Evolutionary conservation across 2,888 invertebrate genomes (phyloP).

Genomic region (Habroteleia sp.): DNA sequence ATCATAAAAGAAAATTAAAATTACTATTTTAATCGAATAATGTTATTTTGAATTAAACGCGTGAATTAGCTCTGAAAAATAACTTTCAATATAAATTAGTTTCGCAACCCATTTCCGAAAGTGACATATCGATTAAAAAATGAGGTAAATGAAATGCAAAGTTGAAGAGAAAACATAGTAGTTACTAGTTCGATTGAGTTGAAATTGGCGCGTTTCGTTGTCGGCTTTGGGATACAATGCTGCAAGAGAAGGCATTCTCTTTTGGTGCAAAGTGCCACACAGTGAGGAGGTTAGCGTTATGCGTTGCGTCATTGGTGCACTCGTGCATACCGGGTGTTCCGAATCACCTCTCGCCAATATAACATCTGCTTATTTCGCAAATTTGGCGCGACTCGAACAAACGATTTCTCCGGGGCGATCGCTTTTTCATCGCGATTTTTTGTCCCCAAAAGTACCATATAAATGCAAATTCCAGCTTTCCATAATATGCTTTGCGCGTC

Average conservation of each 20-base stretch:
- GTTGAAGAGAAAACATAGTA: constrained; percentile 8
- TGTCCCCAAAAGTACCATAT: constrained; percentile 15
- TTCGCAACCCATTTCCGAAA: background rate
- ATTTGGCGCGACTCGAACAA: background rate
- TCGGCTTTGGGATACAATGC: constrained; percentile 49
- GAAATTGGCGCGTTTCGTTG: constrained; percentile 24
- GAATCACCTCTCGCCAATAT: constrained; percentile 13
- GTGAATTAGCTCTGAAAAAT: no score
- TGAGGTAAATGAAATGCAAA: constrained; percentile 28
- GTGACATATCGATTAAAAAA: constrained; percentile 4
- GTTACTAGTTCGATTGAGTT: constrained; percentile 30
- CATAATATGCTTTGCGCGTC: constrained; percentile 18
- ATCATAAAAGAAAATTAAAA: no score
- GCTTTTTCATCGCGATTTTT: background rate
- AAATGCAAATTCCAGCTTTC: constrained; percentile 25
- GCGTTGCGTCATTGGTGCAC: constrained; percentile 47
- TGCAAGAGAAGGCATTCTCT: constrained; percentile 41
- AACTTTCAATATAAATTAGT: no score
- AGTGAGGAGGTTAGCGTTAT: constrained; percentile 46
- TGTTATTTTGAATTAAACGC: no score
- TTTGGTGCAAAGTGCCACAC: constrained; percentile 42
- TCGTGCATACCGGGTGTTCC: constrained; percentile 44
- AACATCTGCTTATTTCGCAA: background rate
- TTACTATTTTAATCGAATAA: no score
- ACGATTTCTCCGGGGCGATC: background rate